Evolutionary conservation across 35 echinoderm and acorn worm genomes (phyloP), one percentile per base, ranked within the genome.

Genomic region (Heliocidaris tuberculata): DNA sequence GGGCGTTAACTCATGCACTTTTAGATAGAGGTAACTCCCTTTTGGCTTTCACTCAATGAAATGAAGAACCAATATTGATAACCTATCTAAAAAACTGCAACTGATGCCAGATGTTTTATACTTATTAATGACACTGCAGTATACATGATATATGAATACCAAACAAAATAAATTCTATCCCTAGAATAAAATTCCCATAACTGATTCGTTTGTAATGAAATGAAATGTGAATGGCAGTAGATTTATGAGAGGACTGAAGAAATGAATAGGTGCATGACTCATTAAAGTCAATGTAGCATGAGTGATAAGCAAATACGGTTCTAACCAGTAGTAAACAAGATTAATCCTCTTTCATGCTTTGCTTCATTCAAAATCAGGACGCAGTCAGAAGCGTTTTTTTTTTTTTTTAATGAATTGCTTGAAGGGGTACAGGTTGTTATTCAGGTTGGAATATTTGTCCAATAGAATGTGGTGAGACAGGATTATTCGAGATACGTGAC

Each of bases 251-350:
- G 21, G 21, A 24, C 27, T 27, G 65, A 78, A 78, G 65, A n/a
- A 19, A 21, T 78, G 65, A 78, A 78, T 78, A 27, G 65, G 65
- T 78, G 65, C 15, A 78, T 78, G 65, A 78, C 65, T 78, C 65
- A 78, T 78, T 78, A 78, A 78, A 78, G 7, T 78, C 65, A 78
- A 78, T 78, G 65, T 78, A 78, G 65, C 65, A 78, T 78, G 65
- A 78, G 65, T 7, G 65, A 78, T 78, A 78, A 78, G 65, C 27
- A 78, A 78, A 78, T 78, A 78, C 2, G 65, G 27, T 24, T 19
- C 65, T 78, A n/a, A 21, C 65, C 65, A 78, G 65, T 78, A 78
- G 65, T 78, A 78, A 78, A 78, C 65, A 78, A 78, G 65, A 19
- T 78, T 78, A 78, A 78, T 78, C 65, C 65, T 19, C 21, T 78